A percentile compares a stretch with the other conserved stretches of the same genome.
Conservation (phyloP, 2,888 invertebrate species). For the Anaspis maculata region DNA sequence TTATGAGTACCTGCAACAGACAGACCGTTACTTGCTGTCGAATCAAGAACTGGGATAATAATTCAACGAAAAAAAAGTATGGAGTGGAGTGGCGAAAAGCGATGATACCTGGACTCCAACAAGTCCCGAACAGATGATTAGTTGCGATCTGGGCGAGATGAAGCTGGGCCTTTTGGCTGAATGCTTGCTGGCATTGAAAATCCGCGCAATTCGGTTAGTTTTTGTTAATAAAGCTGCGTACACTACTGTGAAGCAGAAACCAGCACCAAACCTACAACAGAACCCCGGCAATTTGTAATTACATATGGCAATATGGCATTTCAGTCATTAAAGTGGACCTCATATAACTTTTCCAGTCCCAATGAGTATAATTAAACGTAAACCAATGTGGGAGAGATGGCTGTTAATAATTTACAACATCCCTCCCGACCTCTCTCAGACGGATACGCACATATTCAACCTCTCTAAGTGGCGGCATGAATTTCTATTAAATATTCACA, state of each 20-base stretch:
- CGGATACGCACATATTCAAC: too few relatives aligned
- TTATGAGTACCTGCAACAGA: constrained; percentile 65
- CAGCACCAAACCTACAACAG: constrained; percentile 67
- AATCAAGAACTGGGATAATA: constrained; percentile 1
- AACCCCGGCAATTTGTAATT: too few relatives aligned
- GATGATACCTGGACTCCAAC: constrained; percentile 72
- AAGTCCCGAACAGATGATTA: constrained; percentile 80
- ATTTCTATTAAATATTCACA: too few relatives aligned
- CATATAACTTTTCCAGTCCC: too few relatives aligned
- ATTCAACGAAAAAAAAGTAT: background rate
- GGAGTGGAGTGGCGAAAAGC: background rate
- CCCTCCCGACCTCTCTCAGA: too few relatives aligned
- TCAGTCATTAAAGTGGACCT: too few relatives aligned
- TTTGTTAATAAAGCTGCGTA: constrained; percentile 95
- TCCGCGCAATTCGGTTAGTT: constrained; percentile 93
- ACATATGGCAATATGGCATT: too few relatives aligned
- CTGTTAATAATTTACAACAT: too few relatives aligned
- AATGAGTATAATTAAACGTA: too few relatives aligned
- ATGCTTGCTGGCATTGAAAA: constrained; percentile 94
- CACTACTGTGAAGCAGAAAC: constrained; percentile 93
- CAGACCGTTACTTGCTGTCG: too few relatives aligned
- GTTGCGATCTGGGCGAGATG: constrained; percentile 85
- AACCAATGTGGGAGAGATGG: too few relatives aligned
- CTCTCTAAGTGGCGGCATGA: too few relatives aligned
- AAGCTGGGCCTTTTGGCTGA: constrained; percentile 91